A percentile compares a stretch with the other conserved stretches of the same genome.
Conservation (phyloP, 2,888 invertebrate genomes). For the Tiphia femorata region DNA sequence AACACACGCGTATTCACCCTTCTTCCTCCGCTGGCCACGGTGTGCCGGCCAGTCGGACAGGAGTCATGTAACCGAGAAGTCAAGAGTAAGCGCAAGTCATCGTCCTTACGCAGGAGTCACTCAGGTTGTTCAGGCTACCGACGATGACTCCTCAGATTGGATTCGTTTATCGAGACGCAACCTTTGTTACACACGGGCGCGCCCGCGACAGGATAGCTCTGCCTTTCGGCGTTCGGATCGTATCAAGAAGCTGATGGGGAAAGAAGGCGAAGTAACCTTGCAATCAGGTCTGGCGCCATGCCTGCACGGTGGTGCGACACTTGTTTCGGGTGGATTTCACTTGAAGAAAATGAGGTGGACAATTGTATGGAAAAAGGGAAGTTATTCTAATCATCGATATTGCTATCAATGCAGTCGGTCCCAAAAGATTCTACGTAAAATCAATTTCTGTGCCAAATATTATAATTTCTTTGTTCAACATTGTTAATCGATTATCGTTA, state of each 20-base stretch:
- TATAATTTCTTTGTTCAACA: no score
- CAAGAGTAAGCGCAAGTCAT: slow-evolving; percentile 40
- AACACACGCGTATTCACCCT: slow-evolving; percentile 42
- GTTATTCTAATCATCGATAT: no score
- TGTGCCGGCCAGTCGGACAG: slow-evolving; percentile 42
- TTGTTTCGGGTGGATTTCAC: no score
- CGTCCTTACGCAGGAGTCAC: slow-evolving; percentile 22
- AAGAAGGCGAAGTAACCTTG: slow-evolving; percentile 24
- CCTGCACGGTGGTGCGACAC: no score
- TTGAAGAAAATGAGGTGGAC: no score
- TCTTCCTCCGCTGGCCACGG: no score
- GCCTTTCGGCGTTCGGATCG: slow-evolving; percentile 37
- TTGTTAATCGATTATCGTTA: no score
- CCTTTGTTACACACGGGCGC: slow-evolving; percentile 13
- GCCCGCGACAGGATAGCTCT: slow-evolving; percentile 22
- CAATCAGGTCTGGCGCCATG: slow-evolving; percentile 31
- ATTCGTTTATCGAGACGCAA: slow-evolving; percentile 20
- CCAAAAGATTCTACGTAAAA: no score
- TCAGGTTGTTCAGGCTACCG: slow-evolving; percentile 51
- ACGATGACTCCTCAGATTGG: slow-evolving; percentile 49
- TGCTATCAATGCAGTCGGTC: no score
- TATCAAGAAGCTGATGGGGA: slow-evolving; percentile 27
- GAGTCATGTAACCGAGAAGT: slow-evolving; percentile 47
- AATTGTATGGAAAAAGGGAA: no score
- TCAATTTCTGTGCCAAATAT: no score